phyloP scores from a whole-genome alignment of 2,797 vertebrate species.

The Scarus forsteni region DNA sequence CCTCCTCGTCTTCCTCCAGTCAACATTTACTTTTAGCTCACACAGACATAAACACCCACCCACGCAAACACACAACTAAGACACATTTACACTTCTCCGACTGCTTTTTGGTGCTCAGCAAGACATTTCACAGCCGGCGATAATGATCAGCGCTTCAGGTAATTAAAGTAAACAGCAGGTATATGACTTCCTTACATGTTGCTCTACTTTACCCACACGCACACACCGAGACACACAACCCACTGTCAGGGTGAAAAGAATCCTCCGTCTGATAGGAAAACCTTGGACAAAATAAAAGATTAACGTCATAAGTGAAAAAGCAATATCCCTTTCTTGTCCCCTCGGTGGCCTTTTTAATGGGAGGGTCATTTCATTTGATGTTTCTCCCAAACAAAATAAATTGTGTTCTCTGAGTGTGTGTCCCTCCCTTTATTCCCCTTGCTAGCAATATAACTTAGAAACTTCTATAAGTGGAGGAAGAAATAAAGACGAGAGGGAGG shows the following conservation, averaged over 20 bases:
- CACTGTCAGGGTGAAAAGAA: constrained; percentile 38
- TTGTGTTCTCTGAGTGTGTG: constrained; percentile 72
- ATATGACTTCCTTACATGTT: constrained; percentile 8
- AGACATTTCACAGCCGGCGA: constrained; percentile 45
- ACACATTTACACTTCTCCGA: constrained; percentile 59
- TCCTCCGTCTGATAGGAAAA: constrained; percentile 58
- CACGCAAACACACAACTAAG: constrained; percentile 52
- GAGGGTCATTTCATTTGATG: constrained; percentile 81
- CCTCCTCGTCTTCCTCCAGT: constrained; percentile 51
- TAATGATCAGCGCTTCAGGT: constrained; percentile 48
- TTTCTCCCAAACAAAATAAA: constrained; percentile 81
- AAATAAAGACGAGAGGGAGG: constrained; percentile 38
- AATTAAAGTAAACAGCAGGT: constrained; percentile 40
- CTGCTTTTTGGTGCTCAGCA: constrained; percentile 39
- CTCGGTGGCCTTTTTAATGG: constrained; percentile 80
- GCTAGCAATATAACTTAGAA: constrained; percentile 73
- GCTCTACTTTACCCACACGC: constrained; percentile 2
- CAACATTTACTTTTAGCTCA: constrained; percentile 60
- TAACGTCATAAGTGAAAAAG: constrained; percentile 78
- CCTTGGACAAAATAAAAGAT: constrained; percentile 70
- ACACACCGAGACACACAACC: constrained; percentile 9
- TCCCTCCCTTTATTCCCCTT: constrained; percentile 75
- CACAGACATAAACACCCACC: constrained; percentile 49
- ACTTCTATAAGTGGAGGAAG: constrained; percentile 67
- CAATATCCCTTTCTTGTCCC: constrained; percentile 75